phyloP scores from a whole-genome alignment of 2,113 vertebrate genomes.

The Miniopterus natalensis region DNA sequence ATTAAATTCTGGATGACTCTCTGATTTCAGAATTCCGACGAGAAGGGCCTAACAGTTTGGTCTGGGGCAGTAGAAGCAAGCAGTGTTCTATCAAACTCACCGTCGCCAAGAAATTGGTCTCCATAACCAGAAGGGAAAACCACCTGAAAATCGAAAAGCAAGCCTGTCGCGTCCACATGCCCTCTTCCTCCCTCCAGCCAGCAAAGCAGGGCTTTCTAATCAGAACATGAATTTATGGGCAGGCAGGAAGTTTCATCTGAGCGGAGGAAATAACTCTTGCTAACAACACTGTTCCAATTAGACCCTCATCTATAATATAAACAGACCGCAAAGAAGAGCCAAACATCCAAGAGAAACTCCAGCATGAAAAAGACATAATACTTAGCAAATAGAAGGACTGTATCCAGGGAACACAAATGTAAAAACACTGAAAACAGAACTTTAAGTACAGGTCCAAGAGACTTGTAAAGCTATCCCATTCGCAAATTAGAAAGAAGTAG shows the following conservation, averaged over 20 bases:
- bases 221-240: background rate
- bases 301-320: background rate
- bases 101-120: background rate
- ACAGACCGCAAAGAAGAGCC: background rate
- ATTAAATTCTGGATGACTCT: background rate
- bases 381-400: background rate
- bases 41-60: background rate
- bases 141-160: background rate
- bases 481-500: slow-evolving; percentile 47
- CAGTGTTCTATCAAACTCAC: background rate
- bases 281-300: slow-evolving; percentile 6
- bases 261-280: background rate
- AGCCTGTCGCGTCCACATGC: background rate
- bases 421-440: slow-evolving; percentile 34
- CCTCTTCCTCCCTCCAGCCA: background rate
- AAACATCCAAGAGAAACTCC: background rate
- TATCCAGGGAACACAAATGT: background rate
- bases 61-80: background rate
- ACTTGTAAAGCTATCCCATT: slow-evolving; percentile 17
- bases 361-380: background rate
- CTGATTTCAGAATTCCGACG: slow-evolving; percentile 22
- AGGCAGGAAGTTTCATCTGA: background rate
- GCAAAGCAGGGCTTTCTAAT: background rate
- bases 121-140: background rate
- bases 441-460: background rate